Evolutionary conservation across 2,888 invertebrate genomes (phyloP), one percentile per base, ranked within the genome.

Genomic region (Miltochrista miniata): DNA sequence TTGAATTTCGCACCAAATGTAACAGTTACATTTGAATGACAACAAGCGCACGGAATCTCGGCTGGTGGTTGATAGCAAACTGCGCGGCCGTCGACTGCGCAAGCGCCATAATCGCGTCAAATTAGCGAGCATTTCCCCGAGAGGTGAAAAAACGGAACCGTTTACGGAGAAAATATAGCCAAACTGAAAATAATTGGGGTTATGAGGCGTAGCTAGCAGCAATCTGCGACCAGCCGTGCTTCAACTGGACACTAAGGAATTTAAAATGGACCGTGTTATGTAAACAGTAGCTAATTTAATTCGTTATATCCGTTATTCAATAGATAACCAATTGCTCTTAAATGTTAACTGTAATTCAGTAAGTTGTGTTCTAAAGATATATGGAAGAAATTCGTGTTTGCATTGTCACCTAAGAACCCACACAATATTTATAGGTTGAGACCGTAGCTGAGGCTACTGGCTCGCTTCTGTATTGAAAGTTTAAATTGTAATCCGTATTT

Each of bases 51-150:
- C 81, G 80, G 74, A 73, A 75, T 76, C 82, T 69, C 85, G 81
- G 72, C 65, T 68, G 76, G 77, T 68, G 81, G 68, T 76, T 72
- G 70, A 57, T 59, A 64, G 61, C 67, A 73, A 70, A 85, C 86
- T 85, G 88, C 76, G 81, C 76, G 61, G 64, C 70, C 76, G 74
- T 73, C 61, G 56, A 46, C 61, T 50, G 58, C 67, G 61, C 68
- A 62, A 67, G 75, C 63, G 74, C 76, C 76, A 78, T 85, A 79
- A 83, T 83, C 76, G 76, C 70, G 82, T 81, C 74, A 79, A 87
- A 85, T 86, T 84, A 83, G 73, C 81, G 82, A 72, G 76, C 83
- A 83, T 90, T 89, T 87, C 86, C 83, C 85, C 81, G 62, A 72
- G 83, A 82, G 79, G 76, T 82, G 81, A 85, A 86, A 87, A 88